Conservation (phyloP, 2,797 vertebrate genomes). For the Fratercula arctica region DNA sequence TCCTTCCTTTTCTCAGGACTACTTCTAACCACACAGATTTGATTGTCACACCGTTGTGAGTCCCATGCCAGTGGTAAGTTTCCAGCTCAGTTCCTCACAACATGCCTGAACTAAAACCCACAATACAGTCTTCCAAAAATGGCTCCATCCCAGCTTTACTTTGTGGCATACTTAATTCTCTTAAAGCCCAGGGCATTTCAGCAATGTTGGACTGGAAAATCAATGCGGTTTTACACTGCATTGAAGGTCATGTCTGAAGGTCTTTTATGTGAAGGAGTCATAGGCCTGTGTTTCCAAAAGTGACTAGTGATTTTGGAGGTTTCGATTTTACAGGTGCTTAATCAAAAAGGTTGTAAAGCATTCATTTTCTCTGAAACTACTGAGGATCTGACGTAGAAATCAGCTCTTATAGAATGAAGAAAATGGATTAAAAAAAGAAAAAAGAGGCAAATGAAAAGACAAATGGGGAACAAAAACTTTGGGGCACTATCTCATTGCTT, state of each 20-base stretch:
- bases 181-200: conserved; percentile 18
- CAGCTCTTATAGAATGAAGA: neutral
- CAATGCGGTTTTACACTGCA: conserved; percentile 4
- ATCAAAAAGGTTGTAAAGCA: neutral
- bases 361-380: neutral
- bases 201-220: conserved; percentile 1
- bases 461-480: neutral
- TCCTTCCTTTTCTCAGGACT: neutral
- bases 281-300: neutral
- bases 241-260: neutral
- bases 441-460: neutral
- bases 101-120: neutral
- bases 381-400: neutral
- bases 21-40: neutral
- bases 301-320: neutral
- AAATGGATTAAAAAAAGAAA: neutral
- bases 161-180: conserved; percentile 2
- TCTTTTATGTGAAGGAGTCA: neutral
- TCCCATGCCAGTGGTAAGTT: neutral
- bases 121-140: neutral
- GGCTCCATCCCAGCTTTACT: neutral
- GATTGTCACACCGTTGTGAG: neutral
- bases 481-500: neutral
- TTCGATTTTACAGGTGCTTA: neutral
- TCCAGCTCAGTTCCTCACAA: neutral